Evolutionary conservation across 1,140 invertebrate species (phyloP), one percentile per base, ranked within the genome.

Genomic region (Drosophila obscura): DNA sequence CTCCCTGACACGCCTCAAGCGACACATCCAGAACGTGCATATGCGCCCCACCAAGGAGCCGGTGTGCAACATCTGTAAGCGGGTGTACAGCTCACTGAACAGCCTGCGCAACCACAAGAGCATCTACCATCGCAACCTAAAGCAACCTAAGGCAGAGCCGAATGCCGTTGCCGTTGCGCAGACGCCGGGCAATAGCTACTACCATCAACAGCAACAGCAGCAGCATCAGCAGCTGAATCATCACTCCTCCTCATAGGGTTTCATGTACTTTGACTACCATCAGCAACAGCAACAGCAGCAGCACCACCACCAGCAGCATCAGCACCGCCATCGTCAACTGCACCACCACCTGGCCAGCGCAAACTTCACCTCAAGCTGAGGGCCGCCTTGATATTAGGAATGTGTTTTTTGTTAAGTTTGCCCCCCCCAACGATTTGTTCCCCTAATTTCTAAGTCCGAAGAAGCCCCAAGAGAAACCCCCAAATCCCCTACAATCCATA

Each of bases 41-140:
- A 96, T 96, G 94, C 94, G 95, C 83, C 96, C 96, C 77, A 96
- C 95, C 91, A 94, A 96, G 93, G 96, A 96, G 93, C 96, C 95
- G 75, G 95, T 96, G 89, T 97, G 96, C 94, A 96, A 96, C 93
- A 96, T 96, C 92, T 97, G 96, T 94, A 96, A 96, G 92, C 94
- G 96, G 87, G 95, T 96, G 78, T 97, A 97, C 94, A 96, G 96
- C 93, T 96, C 96, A 91, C 94, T 97, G 85, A 97, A 96, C 93
- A 96, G 95, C 91, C 94, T 97, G 73, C 94, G 96, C 85, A 96
- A 96, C 93, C 96, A 97, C 94, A 97, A 96, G 94, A 96, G 96
- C 92, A 96, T 96, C 93, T 96, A 96, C 92, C 96, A 97, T 93
- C 94, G 95, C 90, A 93, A 93, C 83, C 92, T 93, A 43, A 95